A percentile compares a stretch with the other conserved stretches of the same genome.
Conservation (phyloP, 1,140 invertebrate species). For the Drosophila dunni region DNA sequence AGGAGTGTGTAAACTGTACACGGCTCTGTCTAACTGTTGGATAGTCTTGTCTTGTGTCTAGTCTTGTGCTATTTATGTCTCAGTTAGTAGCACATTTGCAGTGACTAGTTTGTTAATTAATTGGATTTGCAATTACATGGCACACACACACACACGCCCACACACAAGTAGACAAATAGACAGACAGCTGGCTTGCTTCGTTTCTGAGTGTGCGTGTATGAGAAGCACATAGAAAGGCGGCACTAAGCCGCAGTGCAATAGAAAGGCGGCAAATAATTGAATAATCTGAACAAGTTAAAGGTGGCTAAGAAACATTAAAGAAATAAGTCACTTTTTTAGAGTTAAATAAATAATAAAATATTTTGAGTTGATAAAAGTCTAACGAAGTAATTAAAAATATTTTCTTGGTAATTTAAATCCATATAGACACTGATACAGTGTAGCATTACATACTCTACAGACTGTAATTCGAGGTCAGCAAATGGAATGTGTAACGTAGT, state of each 20-base stretch:
- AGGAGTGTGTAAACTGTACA: background rate
- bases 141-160: constrained; percentile 10
- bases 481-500: constrained; percentile 3
- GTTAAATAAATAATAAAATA: no score
- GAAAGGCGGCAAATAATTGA: constrained; percentile 7
- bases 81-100: constrained; percentile 78
- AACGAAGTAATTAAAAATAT: background rate
- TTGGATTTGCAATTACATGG: constrained; percentile 81
- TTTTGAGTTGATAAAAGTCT: no score
- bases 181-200: constrained; percentile 7
- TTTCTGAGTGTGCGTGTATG: background rate
- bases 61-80: constrained; percentile 79
- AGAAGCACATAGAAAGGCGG: constrained; percentile 42
- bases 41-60: constrained; percentile 34
- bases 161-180: no score
- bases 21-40: constrained; percentile 24
- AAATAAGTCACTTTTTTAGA: background rate
- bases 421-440: background rate
- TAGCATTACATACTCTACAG: background rate
- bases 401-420: background rate
- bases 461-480: background rate
- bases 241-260: constrained; percentile 33
- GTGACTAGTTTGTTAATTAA: constrained; percentile 79
- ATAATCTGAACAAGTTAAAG: constrained; percentile 6
- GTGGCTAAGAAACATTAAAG: background rate